Base-by-base conservation (phyloP, 2,888 invertebrate species). In the Papilio protenor region DNA sequence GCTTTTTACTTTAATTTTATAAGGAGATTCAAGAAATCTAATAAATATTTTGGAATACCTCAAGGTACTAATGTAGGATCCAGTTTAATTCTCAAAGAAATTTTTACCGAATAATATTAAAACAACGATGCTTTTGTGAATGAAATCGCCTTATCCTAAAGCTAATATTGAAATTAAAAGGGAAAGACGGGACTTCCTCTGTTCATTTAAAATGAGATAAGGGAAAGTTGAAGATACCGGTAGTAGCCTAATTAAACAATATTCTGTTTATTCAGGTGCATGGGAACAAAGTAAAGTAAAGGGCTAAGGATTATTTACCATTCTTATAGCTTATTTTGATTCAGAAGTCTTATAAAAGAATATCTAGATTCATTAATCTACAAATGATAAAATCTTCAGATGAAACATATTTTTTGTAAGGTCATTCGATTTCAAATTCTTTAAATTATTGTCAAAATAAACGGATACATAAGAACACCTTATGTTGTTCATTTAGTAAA, bases 211-310 rank as follows among this genome's bases (percentile, higher is more conserved):
- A 52, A 27, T n/a, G 47, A 78, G 75, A 78, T 78, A 78, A 75
- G 61, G 61, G 27, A 18, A 40, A 40, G 55, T 66, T 55, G 47
- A 69, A 3, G 12, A 18, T 45, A 52, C 77, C 78, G 52, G 78
- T 75, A 75, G 78, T 49, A 64, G 21, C 78, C 61, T 78, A 78
- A 75, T 78, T 78, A 78, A 78, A 78, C 23, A 75, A n/a, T 27
- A 27, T 12, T 14, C 49, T 75, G 21, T 75, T 71, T 75, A 73
- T 49, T 21, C 45, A 74, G 73, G 57, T 69, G 70, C 16, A 57
- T 21, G 61, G 33, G 27, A 69, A 57, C 27, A 69, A n/a, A 33
- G 66, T 45, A 14, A n/a, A n/a, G n/a, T 69, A 45, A n/a, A 21
- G 18, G 18, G 1, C 10, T 11, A 4, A n/a, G 18, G 5, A n/a